phyloP scores from a whole-genome alignment of 2,888 invertebrate species.

The Drymonia ruficornis region DNA sequence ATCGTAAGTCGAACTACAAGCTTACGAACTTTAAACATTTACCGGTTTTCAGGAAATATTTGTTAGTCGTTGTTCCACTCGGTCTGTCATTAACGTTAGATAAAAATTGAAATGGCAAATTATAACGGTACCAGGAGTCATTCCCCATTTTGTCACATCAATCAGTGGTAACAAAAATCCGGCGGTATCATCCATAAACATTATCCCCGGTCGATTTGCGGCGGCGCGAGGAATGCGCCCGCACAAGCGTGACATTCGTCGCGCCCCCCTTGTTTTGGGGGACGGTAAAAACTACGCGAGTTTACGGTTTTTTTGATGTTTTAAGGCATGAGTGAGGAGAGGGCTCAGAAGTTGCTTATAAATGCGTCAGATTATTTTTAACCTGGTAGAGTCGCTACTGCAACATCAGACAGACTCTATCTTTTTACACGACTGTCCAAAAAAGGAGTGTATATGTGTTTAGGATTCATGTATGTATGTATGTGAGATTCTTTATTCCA shows the following conservation, averaged over 20 bases:
- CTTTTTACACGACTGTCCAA: too few species aligned
- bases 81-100: neutral
- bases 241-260: constrained; percentile 1
- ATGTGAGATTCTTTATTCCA: too few species aligned
- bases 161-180: constrained; percentile 1
- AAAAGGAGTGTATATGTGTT: too few species aligned
- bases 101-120: neutral
- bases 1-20: too few species aligned
- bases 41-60: too few species aligned
- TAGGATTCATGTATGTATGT: too few species aligned
- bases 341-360: neutral
- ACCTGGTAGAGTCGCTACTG: too few species aligned
- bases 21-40: too few species aligned
- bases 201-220: constrained; percentile 4
- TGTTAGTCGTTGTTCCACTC: too few species aligned
- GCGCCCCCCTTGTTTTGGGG: neutral
- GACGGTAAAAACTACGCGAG: neutral
- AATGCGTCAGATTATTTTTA: too few species aligned
- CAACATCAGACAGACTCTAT: too few species aligned
- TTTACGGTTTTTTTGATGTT: neutral
- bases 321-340: neutral
- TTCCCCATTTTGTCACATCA: neutral
- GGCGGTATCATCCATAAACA: constrained; percentile 4
- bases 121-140: neutral
- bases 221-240: neutral